Evolutionary conservation across 2,888 invertebrate genomes (phyloP), one percentile per base, ranked within the genome.

Genomic region (Galerucella pusilla): DNA sequence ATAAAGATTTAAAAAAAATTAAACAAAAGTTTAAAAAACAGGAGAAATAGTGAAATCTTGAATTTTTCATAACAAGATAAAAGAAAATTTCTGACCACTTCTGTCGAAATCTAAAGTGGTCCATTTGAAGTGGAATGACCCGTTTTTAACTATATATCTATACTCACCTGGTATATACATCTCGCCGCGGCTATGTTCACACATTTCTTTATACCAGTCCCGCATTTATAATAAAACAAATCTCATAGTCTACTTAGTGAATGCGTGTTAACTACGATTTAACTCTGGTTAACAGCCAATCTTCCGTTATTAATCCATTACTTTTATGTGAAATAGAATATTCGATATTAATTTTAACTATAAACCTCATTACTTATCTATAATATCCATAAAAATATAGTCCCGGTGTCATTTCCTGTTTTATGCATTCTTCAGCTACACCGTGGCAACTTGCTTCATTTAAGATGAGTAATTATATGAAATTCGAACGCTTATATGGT

Each of bases 261-360:
- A 49, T 49, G 49, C 49, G 49, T 49, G 49, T 52, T 52, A 14
- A 52, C 7, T 52, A n/a, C 52, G 52, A 52, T 52, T 52, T 52
- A 52, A 52, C 52, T 52, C n/a, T 7, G 7, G 52, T n/a, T 52
- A 52, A 52, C n/a, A 52, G 52, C n/a, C 52, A n/a, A n/a, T 52
- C 2, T 52, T 52, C 52, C 52, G 52, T 52, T 52, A 52, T 52
- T n/a, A 52, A 52, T 52, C 52, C n/a, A 52, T 52, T 52, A 52
- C 52, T 52, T 52, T 14, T 52, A n/a, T 52, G n/a, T 52, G n/a
- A 52, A 52, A 52, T 52, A n/a, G 7, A n/a, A 52, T 52, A 52
- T 52, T 52, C 52, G 6, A 52, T 52, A 52, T 52, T 52, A 52
- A 52, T 52, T 52, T 52, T 52, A 52, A 52, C n/a, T 52, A 52